These are phyloP conservation scores for Merluccius polli DNA, from an alignment of 2,797 vertebrate genomes.

Conservation along the genomic window DNA sequence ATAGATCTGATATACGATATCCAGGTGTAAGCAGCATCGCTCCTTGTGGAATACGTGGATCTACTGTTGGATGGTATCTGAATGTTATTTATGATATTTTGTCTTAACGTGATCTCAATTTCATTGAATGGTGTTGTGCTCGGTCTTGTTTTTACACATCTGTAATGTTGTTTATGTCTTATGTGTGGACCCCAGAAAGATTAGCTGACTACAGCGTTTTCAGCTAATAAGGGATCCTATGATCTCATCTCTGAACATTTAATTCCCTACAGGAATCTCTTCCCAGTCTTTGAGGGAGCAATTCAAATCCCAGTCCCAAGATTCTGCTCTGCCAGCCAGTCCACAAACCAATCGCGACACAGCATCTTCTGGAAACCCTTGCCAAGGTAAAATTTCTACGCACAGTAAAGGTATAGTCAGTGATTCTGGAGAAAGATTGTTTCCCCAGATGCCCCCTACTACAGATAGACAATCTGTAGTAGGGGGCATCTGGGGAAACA, in stretches of 20 bases:
- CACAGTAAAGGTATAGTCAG: too few species aligned
- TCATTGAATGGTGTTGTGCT: too few species aligned
- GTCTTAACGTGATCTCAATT: neutral
- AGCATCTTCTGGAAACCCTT: slow-evolving; percentile 45
- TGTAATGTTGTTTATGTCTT: neutral
- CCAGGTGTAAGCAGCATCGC: too few species aligned
- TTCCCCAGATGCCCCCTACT: too few species aligned
- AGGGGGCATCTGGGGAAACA: too few species aligned
- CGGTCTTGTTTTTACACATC: too few species aligned
- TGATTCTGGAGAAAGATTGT: too few species aligned
- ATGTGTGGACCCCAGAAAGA: neutral
- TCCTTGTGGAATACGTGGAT: neutral
- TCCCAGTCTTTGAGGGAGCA: slow-evolving; percentile 64
- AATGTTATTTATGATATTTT: neutral
- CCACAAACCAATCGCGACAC: slow-evolving; percentile 42
- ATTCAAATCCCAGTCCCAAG: slow-evolving; percentile 35
- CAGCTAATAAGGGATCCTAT: neutral
- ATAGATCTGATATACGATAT: too few species aligned
- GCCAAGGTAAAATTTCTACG: slow-evolving; percentile 50
- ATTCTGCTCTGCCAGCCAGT: slow-evolving; percentile 34
- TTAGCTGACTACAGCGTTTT: neutral
- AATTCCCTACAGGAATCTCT: slow-evolving; percentile 53
- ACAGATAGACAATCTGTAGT: too few species aligned
- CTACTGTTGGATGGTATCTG: neutral
- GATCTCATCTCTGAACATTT: neutral